Evolutionary conservation across 1,140 invertebrate species (phyloP).

Genomic region (Drosophila lowei): DNA sequence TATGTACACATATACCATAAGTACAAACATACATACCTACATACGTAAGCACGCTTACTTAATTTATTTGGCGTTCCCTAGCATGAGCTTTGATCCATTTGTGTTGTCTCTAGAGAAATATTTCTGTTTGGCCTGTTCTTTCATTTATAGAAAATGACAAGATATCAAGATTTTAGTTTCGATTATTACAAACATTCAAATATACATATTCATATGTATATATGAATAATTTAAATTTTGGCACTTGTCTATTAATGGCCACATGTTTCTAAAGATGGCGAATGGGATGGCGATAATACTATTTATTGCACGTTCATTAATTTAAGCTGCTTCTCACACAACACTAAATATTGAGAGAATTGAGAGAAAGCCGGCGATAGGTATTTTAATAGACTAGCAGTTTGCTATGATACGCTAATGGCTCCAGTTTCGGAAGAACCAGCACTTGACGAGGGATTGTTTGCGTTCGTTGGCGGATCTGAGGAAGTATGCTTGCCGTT

Average conservation of each 20-base stretch:
- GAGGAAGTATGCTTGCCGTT: constrained; percentile 44
- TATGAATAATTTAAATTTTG: constrained; percentile 37
- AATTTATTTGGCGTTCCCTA: constrained; percentile 12
- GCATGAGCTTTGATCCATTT: constrained; percentile 1
- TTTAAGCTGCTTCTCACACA: constrained; percentile 3
- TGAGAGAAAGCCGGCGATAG: not conserved
- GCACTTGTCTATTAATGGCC: constrained; percentile 58
- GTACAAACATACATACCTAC: not conserved
- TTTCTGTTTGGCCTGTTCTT: constrained; percentile 1
- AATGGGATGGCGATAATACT: constrained; percentile 20
- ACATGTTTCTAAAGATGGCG: constrained; percentile 51
- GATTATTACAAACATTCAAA: too few relatives aligned
- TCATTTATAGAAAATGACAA: not conserved
- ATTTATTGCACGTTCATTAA: constrained; percentile 47
- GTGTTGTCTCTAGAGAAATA: constrained; percentile 12
- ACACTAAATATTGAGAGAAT: not conserved
- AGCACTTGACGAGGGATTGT: constrained; percentile 25
- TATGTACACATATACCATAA: not conserved
- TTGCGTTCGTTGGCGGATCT: constrained; percentile 35
- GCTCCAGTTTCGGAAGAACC: constrained; percentile 68
- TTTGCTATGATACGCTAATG: constrained; percentile 79
- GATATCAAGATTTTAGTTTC: too few relatives aligned
- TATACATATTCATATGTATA: constrained; percentile 7
- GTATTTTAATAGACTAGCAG: not conserved
- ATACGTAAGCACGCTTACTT: not conserved